Evolutionary conservation across 2,797 vertebrate species (phyloP), one percentile per base, ranked within the genome.

Genomic region (Liparis tanakae): DNA sequence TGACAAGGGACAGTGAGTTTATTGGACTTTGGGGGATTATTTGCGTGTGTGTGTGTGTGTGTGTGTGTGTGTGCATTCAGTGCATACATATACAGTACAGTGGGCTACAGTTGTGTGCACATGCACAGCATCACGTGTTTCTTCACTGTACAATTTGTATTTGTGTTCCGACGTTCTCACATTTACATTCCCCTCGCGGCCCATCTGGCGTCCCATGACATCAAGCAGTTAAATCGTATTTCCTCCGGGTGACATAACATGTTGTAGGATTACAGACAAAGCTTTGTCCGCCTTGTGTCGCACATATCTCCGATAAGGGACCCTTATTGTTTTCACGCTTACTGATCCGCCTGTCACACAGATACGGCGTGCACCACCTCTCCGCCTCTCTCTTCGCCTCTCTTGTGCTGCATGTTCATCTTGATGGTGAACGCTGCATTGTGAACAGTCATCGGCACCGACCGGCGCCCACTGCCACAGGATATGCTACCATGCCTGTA

Each of bases 241-340:
- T 84, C 14, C 50, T 80, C 70, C 61, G 36, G 85, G 72, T 83
- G 80, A 84, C 81, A 84, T 76, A 72, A 85, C 83, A 84, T 86
- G 81, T 85, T 74, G 73, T 80, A 9, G 25, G 65, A 76, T 79
- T 70, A 88, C 83, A 92, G 82, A 63, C 77, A 3, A 25, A 69
- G 72, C 87, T 89, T 92, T 92, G 90, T 92, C 58, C 80, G 57
- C 36, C 14, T 37, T 72, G 73, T 67, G 80, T 89, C 75, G 69
- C 71, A 87, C 75, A 81, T 72, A 58, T 81, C 41, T 69, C 80
- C 51, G 72, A 84, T 78, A 76, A 89, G 85, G 89, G 81, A 13
- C 74, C 44, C 59, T 79, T 80, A 87, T 89, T 91, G 88, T 92
- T 83, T 30, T 86, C 41, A 65, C 30, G 51, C 73, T 80, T 64